Percentiles rank a stretch among this genome's conserved stretches.
These are phyloP conservation scores for Hozukius guyotensis DNA, from an alignment of 2,797 vertebrate genomes.

Conservation along the genomic window DNA sequence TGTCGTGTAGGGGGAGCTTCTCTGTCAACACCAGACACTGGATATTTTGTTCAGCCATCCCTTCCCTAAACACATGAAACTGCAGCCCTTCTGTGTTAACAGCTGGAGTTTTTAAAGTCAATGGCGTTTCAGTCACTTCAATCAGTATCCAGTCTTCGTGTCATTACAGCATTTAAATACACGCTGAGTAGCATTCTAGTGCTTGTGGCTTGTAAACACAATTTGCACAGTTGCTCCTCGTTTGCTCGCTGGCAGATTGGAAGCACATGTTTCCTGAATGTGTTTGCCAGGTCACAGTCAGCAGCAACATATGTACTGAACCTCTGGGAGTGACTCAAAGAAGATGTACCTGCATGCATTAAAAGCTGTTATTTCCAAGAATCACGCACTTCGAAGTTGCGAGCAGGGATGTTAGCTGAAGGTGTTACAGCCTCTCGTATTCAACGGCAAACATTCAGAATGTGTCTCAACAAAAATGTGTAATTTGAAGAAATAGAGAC, in stretches of 20 bases:
- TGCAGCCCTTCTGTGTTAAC: conserved; percentile 25
- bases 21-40: neutral
- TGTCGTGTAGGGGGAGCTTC: neutral
- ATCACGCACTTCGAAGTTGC: neutral
- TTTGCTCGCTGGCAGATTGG: conserved; percentile 29
- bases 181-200: conserved; percentile 15
- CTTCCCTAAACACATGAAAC: neutral
- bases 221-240: conserved; percentile 44
- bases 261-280: conserved; percentile 17
- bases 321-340: neutral
- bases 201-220: conserved; percentile 46
- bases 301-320: conserved; percentile 5
- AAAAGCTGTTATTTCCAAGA: conserved; percentile 21
- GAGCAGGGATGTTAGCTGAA: neutral
- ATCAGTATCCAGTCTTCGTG: conserved; percentile 27
- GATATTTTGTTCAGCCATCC: neutral
- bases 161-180: conserved; percentile 35
- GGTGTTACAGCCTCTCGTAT: neutral
- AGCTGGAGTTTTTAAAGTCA: conserved; percentile 43
- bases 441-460: neutral
- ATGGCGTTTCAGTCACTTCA: conserved; percentile 29
- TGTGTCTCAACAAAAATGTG: neutral
- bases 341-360: conserved; percentile 9
- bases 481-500: neutral
- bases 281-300: conserved; percentile 34